These are phyloP conservation scores for Lutraria lutraria DNA, from an alignment of 2,888 invertebrate species.

Conservation along the genomic window DNA sequence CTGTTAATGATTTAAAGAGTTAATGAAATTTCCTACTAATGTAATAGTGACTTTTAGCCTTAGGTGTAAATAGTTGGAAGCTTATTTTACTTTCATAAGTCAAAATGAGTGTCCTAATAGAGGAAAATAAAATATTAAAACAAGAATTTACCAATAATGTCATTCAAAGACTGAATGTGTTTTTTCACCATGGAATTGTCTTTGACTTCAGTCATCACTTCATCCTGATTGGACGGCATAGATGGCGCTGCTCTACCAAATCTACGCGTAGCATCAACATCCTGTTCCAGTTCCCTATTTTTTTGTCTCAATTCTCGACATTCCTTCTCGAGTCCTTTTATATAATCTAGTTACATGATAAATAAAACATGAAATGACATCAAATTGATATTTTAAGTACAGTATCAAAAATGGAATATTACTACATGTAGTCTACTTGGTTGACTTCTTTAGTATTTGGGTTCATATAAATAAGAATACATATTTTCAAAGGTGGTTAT, in stretches of 20 bases:
- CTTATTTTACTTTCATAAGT: background rate
- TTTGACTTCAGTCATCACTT: slow-evolving; percentile 76
- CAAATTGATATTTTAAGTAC: background rate
- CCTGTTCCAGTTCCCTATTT: slow-evolving; percentile 79
- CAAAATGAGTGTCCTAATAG: background rate
- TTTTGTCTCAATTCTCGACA: slow-evolving; percentile 78
- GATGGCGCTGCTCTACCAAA: slow-evolving; percentile 67
- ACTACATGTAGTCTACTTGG: background rate
- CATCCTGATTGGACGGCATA: slow-evolving; percentile 66
- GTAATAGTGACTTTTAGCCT: no score
- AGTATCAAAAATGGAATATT: background rate
- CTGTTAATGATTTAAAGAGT: no score
- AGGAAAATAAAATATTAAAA: background rate
- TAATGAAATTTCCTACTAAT: no score
- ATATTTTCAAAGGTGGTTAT: no score
- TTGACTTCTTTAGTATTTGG: no score
- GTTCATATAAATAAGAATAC: no score
- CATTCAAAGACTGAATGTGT: slow-evolving; percentile 84
- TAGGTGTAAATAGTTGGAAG: background rate
- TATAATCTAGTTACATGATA: slow-evolving; percentile 76
- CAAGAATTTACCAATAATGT: slow-evolving; percentile 81
- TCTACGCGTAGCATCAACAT: slow-evolving; percentile 74
- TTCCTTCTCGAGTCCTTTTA: slow-evolving; percentile 81
- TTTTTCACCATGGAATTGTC: slow-evolving; percentile 79
- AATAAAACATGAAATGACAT: background rate